phyloP scores from a whole-genome alignment of 2,888 invertebrate species.

The Chymomyza amoena region DNA sequence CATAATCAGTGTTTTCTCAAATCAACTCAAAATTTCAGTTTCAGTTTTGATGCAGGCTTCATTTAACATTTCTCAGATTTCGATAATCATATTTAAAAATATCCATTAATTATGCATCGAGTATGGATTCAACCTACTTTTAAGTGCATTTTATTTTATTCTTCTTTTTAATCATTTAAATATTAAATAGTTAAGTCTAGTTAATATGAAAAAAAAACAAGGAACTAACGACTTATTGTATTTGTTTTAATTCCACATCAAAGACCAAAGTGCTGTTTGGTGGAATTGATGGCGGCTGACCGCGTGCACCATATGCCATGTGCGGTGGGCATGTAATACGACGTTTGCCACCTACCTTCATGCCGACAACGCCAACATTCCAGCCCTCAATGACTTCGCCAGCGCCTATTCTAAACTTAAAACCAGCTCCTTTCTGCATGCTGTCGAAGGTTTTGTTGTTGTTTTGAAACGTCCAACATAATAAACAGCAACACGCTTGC shows the following conservation, averaged over 20 bases:
- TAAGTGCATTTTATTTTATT: too few relatives aligned
- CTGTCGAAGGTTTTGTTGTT: slow-evolving; percentile 94
- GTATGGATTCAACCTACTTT: too few relatives aligned
- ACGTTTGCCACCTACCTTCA: slow-evolving; percentile 96
- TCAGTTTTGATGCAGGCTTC: too few relatives aligned
- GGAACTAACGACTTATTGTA: slow-evolving; percentile 75
- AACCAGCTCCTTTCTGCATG: slow-evolving; percentile 86
- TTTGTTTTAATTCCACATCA: slow-evolving; percentile 92
- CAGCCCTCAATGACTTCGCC: slow-evolving; percentile 94
- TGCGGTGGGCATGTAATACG: slow-evolving; percentile 89
- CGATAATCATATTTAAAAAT: too few relatives aligned
- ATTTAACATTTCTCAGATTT: slow-evolving; percentile 42
- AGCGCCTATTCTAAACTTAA: slow-evolving; percentile 90
- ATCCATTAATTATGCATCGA: too few relatives aligned
- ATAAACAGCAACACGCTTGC: slow-evolving; percentile 88
- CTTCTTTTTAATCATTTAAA: too few relatives aligned
- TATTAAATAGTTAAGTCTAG: background rate
- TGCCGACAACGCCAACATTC: slow-evolving; percentile 93
- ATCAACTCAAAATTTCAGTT: too few relatives aligned
- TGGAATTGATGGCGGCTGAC: slow-evolving; percentile 91
- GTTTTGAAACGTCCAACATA: slow-evolving; percentile 90
- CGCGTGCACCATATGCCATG: slow-evolving; percentile 89
- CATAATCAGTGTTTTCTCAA: too few relatives aligned
- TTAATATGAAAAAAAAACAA: background rate
- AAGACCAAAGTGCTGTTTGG: slow-evolving; percentile 92